These are phyloP conservation scores for Nomada hirtipes DNA, from an alignment of 2,888 invertebrate species.

Conservation along the genomic window DNA sequence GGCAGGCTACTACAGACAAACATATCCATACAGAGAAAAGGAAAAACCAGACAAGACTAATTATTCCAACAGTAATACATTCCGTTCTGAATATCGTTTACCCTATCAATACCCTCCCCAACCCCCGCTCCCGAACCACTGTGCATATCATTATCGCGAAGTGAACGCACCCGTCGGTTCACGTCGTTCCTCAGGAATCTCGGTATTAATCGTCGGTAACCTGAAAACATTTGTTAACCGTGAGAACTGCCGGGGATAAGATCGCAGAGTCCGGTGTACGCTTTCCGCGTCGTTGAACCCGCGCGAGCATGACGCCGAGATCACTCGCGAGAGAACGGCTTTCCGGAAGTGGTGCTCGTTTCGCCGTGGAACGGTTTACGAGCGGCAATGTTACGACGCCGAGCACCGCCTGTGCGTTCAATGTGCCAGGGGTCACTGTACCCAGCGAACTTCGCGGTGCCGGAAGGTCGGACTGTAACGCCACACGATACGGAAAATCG, in stretches of 20 bases:
- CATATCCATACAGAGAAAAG: too few relatives aligned
- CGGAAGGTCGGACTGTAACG: slow-evolving; percentile 61
- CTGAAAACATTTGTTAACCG: slow-evolving; percentile 25
- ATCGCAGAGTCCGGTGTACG: slow-evolving; percentile 31
- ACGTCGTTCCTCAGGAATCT: background rate
- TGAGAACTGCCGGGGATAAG: slow-evolving; percentile 45
- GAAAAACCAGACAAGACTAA: too few relatives aligned
- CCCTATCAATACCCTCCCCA: too few relatives aligned
- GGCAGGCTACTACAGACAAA: too few relatives aligned
- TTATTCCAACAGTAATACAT: too few relatives aligned
- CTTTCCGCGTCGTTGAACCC: slow-evolving; percentile 49
- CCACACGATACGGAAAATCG: slow-evolving; percentile 65
- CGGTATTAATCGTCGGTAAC: slow-evolving; percentile 21
- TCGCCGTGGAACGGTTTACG: slow-evolving; percentile 67
- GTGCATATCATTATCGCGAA: too few relatives aligned
- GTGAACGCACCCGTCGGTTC: background rate
- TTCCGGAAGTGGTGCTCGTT: slow-evolving; percentile 71
- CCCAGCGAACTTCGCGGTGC: slow-evolving; percentile 65
- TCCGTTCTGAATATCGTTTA: too few relatives aligned
- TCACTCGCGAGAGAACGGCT: slow-evolving; percentile 44
- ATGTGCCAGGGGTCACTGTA: slow-evolving; percentile 71
- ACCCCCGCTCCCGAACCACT: too few relatives aligned
- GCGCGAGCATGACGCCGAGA: slow-evolving; percentile 48
- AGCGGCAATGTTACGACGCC: slow-evolving; percentile 65
- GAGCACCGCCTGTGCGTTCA: slow-evolving; percentile 55